Percentiles rank a stretch among this genome's conserved stretches.
These are phyloP conservation scores for Chondrosia reniformis DNA, from an alignment of 37 sponge, comb jelly and placozoan genomes.

Conservation along the genomic window DNA sequence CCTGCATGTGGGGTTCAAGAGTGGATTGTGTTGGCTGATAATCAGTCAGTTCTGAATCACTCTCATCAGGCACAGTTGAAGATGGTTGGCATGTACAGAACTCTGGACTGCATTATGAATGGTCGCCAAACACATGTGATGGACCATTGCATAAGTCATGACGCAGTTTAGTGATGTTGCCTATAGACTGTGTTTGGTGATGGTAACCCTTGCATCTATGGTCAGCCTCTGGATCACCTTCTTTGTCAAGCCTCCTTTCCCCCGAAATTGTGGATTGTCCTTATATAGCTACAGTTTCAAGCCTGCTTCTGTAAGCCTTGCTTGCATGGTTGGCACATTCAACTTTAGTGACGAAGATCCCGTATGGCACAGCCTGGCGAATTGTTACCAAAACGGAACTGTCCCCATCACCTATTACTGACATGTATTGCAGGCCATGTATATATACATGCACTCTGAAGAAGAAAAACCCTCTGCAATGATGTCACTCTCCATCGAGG, in stretches of 20 bases:
- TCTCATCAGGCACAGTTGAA: too few species aligned
- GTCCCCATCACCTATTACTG: conserved; percentile 26
- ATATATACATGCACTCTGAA: conserved; percentile 22
- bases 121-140: conserved; percentile 47
- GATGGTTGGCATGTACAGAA: conserved; percentile 14
- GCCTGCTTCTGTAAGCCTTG: conserved; percentile 32
- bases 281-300: conserved; percentile 33
- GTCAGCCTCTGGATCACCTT: conserved; percentile 24
- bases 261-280: conserved; percentile 28
- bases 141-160: conserved; percentile 43
- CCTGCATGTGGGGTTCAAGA: too few species aligned
- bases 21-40: too few species aligned
- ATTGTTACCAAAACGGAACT: conserved; percentile 15
- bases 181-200: not conserved
- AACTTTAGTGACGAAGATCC: conserved; percentile 19
- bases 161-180: not conserved
- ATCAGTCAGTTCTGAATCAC: too few species aligned
- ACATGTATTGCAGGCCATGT: conserved; percentile 43
- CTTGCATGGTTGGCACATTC: conserved; percentile 57
- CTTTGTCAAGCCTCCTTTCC: conserved; percentile 36
- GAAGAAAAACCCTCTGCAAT: conserved; percentile 33
- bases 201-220: not conserved
- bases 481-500: conserved; percentile 36
- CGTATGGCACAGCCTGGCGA: conserved; percentile 34
- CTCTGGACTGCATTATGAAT: conserved; percentile 25